phyloP scores from a whole-genome alignment of 2,888 invertebrate species.

The Pseudococcus viburni region DNA sequence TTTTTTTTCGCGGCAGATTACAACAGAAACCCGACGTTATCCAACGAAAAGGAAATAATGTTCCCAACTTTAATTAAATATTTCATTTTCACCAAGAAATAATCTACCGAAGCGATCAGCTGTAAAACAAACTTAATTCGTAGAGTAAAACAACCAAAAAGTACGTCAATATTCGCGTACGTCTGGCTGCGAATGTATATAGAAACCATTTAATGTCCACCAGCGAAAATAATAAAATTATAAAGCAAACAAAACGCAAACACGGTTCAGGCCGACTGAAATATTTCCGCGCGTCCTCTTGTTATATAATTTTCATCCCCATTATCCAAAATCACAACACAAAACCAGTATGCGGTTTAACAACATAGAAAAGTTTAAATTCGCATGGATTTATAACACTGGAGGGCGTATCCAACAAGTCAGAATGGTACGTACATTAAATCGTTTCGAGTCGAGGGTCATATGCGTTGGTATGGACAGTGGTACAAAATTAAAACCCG shows the following conservation, averaged over 20 bases:
- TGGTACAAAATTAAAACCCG: constrained; percentile 44
- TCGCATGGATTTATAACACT: constrained; percentile 43
- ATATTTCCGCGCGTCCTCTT: constrained; percentile 39
- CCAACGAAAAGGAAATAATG: constrained; percentile 37
- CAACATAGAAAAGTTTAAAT: constrained; percentile 48
- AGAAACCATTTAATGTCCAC: constrained; percentile 42
- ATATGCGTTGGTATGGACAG: constrained; percentile 38
- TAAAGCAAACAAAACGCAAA: constrained; percentile 39
- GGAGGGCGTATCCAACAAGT: constrained; percentile 49
- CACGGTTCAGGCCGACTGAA: constrained; percentile 47
- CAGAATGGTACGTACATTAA: constrained; percentile 40
- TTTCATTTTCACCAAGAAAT: constrained; percentile 54
- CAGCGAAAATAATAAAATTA: constrained; percentile 44
- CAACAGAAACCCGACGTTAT: background rate
- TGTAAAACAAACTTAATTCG: constrained; percentile 55
- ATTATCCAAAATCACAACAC: constrained; percentile 50
- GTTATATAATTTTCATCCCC: constrained; percentile 47
- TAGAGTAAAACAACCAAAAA: constrained; percentile 34
- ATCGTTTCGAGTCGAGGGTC: constrained; percentile 31
- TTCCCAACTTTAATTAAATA: constrained; percentile 50
- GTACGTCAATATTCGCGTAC: constrained; percentile 23
- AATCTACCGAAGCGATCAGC: constrained; percentile 51
- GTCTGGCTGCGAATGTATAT: background rate
- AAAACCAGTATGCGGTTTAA: constrained; percentile 50
- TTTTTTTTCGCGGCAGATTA: constrained; percentile 11